Base-by-base conservation (phyloP, 2,113 vertebrate species). In the Carlito syrichta region DNA sequence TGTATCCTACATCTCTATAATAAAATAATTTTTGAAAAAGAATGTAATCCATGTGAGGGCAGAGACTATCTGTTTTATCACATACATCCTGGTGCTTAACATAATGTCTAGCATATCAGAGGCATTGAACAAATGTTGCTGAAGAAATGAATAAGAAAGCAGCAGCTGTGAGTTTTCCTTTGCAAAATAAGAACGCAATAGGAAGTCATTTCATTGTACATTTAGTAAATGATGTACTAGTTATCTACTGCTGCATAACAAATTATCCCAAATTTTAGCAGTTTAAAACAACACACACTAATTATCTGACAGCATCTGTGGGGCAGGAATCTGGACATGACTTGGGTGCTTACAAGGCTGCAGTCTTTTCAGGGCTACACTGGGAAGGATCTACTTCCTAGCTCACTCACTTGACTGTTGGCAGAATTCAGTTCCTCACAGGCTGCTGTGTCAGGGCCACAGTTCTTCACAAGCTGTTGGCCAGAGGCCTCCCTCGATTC, bases 321-420 rank as follows among this genome's bases (percentile, higher is more conserved):
- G 68, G 50, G 77, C 60, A 77, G 60, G 58, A 93, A 78, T 60
- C 69, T 62, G 48, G 68, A 48, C 45, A 76, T 32, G n/a, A 74
- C 58, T 94, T n/a, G 73, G 86, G 62, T 66, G 86, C 60, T 62
- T 52, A 83, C 48, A 86, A 86, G 50, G 43, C 60, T 87, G 23
- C 43, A 52, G 32, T 62, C 32, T 77, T 48, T 52, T 71, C 23
- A 60, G 54, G 45, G 32, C 38, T 83, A 58, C 69, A 35, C 43
- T 88, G 76, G n/a, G 52, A 88, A 94, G 77, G 58, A 91, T 78
- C 56, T 27, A 66, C 35, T 68, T 96, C 62, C 62, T 76, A 84
- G 69, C 43, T 88, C 43, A 71, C 25, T 92, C 62, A 62, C 2
- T 2, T 38, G n/a, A 40, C 3, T 84, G 32, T 40, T 62, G n/a